phyloP scores from a whole-genome alignment of 2,888 invertebrate species.

The Cerastoderma edule region DNA sequence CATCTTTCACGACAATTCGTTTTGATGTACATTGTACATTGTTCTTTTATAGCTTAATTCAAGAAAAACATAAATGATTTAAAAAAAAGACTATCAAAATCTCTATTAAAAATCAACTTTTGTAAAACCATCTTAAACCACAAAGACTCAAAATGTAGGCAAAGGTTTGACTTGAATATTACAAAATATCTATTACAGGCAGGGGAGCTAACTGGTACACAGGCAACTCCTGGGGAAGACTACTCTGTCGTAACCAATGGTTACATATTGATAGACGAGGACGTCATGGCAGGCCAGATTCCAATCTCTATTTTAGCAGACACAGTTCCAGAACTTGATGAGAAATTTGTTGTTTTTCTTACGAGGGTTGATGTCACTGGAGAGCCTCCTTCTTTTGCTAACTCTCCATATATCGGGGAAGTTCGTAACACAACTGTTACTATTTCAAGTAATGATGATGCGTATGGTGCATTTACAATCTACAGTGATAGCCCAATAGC shows the following conservation, averaged over 20 bases:
- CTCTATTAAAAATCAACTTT: too few species aligned
- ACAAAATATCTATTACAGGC: too few species aligned
- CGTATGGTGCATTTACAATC: slow-evolving; percentile 79
- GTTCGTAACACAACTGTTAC: slow-evolving; percentile 67
- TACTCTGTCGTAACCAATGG: slow-evolving; percentile 70
- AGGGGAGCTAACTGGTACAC: slow-evolving; percentile 61
- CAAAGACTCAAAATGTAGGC: too few species aligned
- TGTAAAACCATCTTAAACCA: too few species aligned
- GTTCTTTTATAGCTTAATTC: too few species aligned
- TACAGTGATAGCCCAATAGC: slow-evolving; percentile 76
- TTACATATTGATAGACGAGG: slow-evolving; percentile 71
- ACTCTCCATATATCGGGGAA: slow-evolving; percentile 73
- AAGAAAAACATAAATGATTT: too few species aligned
- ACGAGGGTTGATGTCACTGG: slow-evolving; percentile 72
- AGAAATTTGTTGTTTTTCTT: slow-evolving; percentile 73
- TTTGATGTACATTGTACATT: too few species aligned
- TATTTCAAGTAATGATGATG: slow-evolving; percentile 79
- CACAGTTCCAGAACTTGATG: slow-evolving; percentile 78
- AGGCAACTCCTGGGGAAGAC: slow-evolving; percentile 76
- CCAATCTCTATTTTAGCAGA: slow-evolving; percentile 77
- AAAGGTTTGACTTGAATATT: too few species aligned
- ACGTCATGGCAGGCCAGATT: slow-evolving; percentile 68
- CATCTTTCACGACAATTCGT: too few species aligned
- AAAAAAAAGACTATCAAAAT: too few species aligned
- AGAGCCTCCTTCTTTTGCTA: slow-evolving; percentile 60